Evolutionary conservation across 1,140 invertebrate genomes (phyloP), one percentile per base, ranked within the genome.

Genomic region (Gonioctena quinquepunctata): DNA sequence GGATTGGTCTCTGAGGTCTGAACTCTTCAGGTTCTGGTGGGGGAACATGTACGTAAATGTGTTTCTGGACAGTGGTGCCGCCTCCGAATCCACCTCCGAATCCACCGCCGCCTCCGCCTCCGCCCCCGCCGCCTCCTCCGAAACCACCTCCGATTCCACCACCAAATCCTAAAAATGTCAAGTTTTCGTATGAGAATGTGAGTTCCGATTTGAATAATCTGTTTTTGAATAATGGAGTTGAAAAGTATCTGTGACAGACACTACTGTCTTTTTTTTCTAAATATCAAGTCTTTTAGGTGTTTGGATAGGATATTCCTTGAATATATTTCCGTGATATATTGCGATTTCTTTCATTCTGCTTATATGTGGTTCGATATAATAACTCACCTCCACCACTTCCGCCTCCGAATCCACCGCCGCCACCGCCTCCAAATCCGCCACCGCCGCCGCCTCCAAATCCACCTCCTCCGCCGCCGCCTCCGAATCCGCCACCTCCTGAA

Each of bases 11-110:
- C 78, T 88, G 89, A 5, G 91, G 89, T 7, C 88, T 85, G 66
- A 89, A 85, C 77, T 90, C 88, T 74, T 88, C 85, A 64, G 87
- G 87, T 84, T 86, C 89, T 86, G 84, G 85, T 63, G 81, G 88
- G 33, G 93, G 92, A 16, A 95, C 93, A 78, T 95, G 93, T 0
- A 95, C 92, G 84, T 94, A 94, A 11, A 94, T 93, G 80, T 94
- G 93, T 82, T 94, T 94, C 81, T 94, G 93, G 70, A 90, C 86
- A 56, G 90, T 84, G 71, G 87, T 85, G 68, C 83, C 86, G 61
- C 87, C 87, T 28, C 87, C 86, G 78, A 83, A 83, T 71, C 81
- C 59, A 75, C 82, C 71, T 13, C 75, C 75, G 50, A 73, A 73
- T 27, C 71, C 71, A 13, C 75, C 73, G 60, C 59, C 61, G 11